Evolutionary conservation across 2,113 vertebrate genomes (phyloP).

Genomic region (Otus sunia): DNA sequence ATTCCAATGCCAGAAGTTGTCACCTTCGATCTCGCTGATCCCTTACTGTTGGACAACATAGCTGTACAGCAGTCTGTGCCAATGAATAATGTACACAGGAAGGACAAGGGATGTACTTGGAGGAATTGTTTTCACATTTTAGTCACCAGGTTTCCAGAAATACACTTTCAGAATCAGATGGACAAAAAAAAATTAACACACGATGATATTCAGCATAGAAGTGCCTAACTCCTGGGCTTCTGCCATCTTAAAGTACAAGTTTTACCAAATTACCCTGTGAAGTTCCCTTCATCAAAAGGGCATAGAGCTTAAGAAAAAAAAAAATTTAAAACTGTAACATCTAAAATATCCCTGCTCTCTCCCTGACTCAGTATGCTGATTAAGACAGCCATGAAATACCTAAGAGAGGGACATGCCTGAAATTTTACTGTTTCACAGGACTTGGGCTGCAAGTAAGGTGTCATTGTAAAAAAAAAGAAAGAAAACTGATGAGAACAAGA

Average conservation of each 20-base stretch:
- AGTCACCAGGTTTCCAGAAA: not conserved
- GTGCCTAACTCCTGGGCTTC: not conserved
- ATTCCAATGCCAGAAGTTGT: not conserved
- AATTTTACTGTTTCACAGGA: not conserved
- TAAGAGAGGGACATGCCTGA: not conserved
- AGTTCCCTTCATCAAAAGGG: not conserved
- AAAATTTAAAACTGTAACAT: not conserved
- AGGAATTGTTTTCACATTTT: not conserved
- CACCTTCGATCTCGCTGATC: not conserved
- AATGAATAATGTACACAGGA: not conserved
- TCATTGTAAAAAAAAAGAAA: not conserved
- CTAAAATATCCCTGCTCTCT: not conserved
- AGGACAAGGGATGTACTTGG: not conserved
- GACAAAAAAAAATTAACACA: not conserved
- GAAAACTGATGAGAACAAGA: not conserved
- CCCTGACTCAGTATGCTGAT: not conserved
- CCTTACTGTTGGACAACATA: not conserved
- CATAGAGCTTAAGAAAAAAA: not conserved
- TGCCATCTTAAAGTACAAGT: not conserved
- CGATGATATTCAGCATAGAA: fast-evolving
- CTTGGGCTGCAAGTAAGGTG: not conserved
- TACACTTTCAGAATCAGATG: not conserved
- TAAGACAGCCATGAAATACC: not conserved
- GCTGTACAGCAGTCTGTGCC: not conserved
- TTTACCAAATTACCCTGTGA: not conserved